Evolutionary conservation across 2,113 vertebrate species (phyloP).

Genomic region (Pseudonaja textilis): DNA sequence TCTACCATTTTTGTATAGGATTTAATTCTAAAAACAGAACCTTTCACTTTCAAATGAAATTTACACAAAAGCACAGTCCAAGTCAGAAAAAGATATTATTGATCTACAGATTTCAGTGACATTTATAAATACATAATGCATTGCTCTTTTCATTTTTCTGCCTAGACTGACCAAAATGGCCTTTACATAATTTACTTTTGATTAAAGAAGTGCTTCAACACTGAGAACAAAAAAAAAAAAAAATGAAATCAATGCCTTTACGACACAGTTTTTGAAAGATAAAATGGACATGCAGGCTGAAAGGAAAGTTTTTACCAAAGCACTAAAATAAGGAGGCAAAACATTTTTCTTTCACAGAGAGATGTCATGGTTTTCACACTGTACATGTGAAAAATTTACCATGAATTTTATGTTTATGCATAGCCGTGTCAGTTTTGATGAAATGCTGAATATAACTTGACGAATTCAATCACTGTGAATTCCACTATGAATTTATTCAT

Average conservation of each 20-base stretch:
- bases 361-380: background rate
- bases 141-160: constrained; percentile 69
- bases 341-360: background rate
- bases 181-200: constrained; percentile 82
- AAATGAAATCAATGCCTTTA: constrained; percentile 67
- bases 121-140: constrained; percentile 80
- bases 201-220: constrained; percentile 79
- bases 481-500: background rate
- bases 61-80: constrained; percentile 59
- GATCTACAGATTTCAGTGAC: constrained; percentile 75
- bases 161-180: constrained; percentile 67
- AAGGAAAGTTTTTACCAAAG: constrained; percentile 11
- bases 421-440: background rate
- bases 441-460: background rate
- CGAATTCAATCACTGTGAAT: background rate
- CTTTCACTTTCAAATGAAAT: constrained; percentile 45
- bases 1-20: background rate
- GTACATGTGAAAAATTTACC: background rate
- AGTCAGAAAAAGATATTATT: constrained; percentile 52
- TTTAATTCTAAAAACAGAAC: constrained; percentile 27
- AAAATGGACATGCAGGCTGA: constrained; percentile 49
- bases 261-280: constrained; percentile 69
- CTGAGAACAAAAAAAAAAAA: constrained; percentile 38
- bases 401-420: background rate
- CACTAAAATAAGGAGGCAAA: background rate